Conservation (phyloP, 1,140 invertebrate species). For the Drosophila baimaii region DNA sequence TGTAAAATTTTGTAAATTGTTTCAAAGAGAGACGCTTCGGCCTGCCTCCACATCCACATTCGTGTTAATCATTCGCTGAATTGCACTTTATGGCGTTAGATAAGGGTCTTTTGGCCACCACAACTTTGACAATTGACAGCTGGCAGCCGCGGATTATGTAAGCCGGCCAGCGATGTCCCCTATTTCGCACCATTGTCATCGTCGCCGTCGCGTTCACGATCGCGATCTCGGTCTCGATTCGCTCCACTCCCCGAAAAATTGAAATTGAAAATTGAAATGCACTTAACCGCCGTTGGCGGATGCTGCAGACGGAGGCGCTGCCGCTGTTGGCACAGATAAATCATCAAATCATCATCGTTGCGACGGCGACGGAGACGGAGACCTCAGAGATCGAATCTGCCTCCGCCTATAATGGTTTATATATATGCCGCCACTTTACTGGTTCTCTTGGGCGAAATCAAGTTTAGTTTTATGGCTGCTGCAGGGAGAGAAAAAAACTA, state of each 20-base stretch:
- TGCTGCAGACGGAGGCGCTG: slow-evolving; percentile 34
- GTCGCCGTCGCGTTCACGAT: slow-evolving; percentile 1
- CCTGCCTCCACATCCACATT: slow-evolving; percentile 35
- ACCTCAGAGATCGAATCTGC: slow-evolving; percentile 9
- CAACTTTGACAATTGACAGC: slow-evolving; percentile 57
- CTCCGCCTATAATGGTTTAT: slow-evolving; percentile 7
- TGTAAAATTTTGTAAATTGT: slow-evolving; percentile 67
- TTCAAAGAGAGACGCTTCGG: slow-evolving; percentile 48
- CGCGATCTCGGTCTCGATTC: slow-evolving; percentile 30
- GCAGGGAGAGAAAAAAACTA: slow-evolving; percentile 10
- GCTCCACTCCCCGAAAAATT: slow-evolving; percentile 45
- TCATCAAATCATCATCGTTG: slow-evolving; percentile 30
- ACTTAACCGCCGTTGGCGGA: slow-evolving; percentile 40
- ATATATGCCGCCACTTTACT: slow-evolving; percentile 1
- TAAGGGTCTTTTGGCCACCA: slow-evolving; percentile 47
- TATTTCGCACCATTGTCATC: slow-evolving; percentile 45
- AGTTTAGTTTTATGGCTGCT: slow-evolving; percentile 16
- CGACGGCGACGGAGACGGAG: not conserved
- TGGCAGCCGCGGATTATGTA: slow-evolving; percentile 52
- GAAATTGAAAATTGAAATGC: slow-evolving; percentile 57
- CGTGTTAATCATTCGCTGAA: slow-evolving; percentile 79
- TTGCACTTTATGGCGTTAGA: slow-evolving; percentile 77
- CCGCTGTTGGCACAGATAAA: slow-evolving; percentile 53
- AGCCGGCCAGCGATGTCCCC: slow-evolving; percentile 49
- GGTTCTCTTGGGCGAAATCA: slow-evolving; percentile 36